A percentile compares a stretch with the other conserved stretches of the same genome.
These are phyloP conservation scores for Petroica traversi DNA, from an alignment of 2,113 vertebrate genomes.

Conservation along the genomic window DNA sequence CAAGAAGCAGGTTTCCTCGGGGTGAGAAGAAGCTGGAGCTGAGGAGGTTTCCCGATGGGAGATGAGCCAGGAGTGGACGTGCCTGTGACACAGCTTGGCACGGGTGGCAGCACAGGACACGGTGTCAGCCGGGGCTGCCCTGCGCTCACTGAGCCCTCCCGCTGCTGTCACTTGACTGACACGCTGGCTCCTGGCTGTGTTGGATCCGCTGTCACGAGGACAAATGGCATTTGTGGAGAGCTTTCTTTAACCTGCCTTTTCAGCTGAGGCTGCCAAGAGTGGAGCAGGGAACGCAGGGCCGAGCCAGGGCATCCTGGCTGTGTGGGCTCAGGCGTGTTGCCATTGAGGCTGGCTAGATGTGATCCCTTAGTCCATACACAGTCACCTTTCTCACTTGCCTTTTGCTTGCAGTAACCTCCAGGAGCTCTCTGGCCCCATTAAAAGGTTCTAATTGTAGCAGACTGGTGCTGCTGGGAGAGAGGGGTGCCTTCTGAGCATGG, in stretches of 20 bases:
- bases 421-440: neutral
- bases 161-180: neutral
- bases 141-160: neutral
- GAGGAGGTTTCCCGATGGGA: neutral
- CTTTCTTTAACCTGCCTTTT: slow-evolving; percentile 11
- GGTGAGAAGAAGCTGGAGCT: neutral
- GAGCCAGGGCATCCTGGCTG: neutral
- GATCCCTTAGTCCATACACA: rapidly evolving
- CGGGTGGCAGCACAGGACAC: neutral
- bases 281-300: neutral
- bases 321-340: rapidly evolving
- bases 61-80: neutral
- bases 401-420: neutral
- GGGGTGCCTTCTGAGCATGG: neutral
- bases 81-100: neutral
- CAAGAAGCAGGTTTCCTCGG: neutral
- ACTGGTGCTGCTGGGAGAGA: neutral
- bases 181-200: neutral
- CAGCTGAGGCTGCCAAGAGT: neutral
- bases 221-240: neutral
- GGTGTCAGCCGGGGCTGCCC: neutral
- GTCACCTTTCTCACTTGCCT: neutral
- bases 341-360: rapidly evolving
- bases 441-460: neutral
- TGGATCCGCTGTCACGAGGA: neutral